Base-by-base conservation (phyloP, 2,797 vertebrate species). In the Allobates femoralis region DNA sequence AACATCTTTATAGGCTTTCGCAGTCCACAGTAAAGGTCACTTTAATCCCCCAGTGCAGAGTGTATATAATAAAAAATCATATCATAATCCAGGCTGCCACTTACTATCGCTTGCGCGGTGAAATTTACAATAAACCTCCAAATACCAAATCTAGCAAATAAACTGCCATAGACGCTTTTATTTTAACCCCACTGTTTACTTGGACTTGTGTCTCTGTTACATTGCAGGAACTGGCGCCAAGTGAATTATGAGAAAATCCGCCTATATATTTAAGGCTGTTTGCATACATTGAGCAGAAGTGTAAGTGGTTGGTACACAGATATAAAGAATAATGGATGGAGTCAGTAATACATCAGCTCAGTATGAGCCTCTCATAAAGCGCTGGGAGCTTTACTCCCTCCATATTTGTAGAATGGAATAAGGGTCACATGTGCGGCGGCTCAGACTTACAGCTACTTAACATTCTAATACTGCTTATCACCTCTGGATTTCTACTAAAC, bases 1-100 rank as follows among this genome's bases (percentile, higher is more conserved):
- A 30, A 56, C 50, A 28, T 76, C 46, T 66, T 46, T 34, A 28
- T 56, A 73, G 69, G 58, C 76, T 74, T 62, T 3, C 2, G 18
- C 6, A 60, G 19, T 64, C 28, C 32, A 21, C 28, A 64, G 34
- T 3, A 75, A 86, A 75, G 55, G 60, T 32, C 79, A 64, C 34
- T 76, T 50, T 66, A 81, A 86, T 86, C 78, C 77, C 50, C 74
- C 51, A 10, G 56, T 66, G 46, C 34, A 32, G 41, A 66, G 30
- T 81, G 79, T 82, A 82, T 82, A 69, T 75, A 75, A 83, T 81
- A 86, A 86, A 82, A n/a, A 82, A 82, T 82, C 12, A 85, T 79
- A 79, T 67, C 53, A 74, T 79, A 67, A 87, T 79, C 80, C 76
- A 60, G n/a, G 15, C 62, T 83, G 37, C 79, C 60, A 34, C 80